Conservation (phyloP, 64 coral and sea anemone species). For the Porites australiensis region DNA sequence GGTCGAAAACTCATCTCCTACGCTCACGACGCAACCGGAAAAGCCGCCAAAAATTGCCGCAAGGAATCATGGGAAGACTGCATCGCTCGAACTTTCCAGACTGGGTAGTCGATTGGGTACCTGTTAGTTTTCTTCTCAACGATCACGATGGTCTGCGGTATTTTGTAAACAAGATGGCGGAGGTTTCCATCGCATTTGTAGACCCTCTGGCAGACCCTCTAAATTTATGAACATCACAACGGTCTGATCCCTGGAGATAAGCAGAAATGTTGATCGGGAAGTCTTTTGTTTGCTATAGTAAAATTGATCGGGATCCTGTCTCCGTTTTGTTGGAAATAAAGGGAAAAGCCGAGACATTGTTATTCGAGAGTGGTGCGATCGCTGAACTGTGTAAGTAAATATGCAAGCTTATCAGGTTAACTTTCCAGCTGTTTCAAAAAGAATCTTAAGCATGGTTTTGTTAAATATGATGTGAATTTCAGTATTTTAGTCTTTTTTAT, state of each 20-base stretch:
- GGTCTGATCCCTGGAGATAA: background rate
- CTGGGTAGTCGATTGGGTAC: background rate
- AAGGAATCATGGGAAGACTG: no score
- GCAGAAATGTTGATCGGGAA: slow-evolving; percentile 76
- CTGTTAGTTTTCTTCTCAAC: background rate
- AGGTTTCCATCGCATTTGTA: background rate
- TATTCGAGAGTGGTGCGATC: slow-evolving; percentile 88
- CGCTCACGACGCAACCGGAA: no score
- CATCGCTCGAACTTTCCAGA: no score
- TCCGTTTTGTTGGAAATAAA: slow-evolving; percentile 89
- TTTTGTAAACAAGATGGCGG: slow-evolving; percentile 48
- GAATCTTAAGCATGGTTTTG: background rate
- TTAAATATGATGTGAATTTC: background rate
- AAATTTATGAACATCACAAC: no score
- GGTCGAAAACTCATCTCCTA: no score
- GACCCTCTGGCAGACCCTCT: background rate
- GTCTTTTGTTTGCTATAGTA: slow-evolving; percentile 82
- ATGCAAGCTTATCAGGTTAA: no score
- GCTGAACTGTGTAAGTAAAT: slow-evolving; percentile 84
- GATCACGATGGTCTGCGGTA: slow-evolving; percentile 28
- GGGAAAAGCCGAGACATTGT: slow-evolving; percentile 63
- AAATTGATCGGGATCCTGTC: slow-evolving; percentile 80
- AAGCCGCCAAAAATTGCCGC: no score
- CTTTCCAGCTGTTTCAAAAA: background rate
- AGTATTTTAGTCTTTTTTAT: no score